Base-by-base conservation (phyloP, 2,797 vertebrate genomes). In the Furcifer pardalis region DNA sequence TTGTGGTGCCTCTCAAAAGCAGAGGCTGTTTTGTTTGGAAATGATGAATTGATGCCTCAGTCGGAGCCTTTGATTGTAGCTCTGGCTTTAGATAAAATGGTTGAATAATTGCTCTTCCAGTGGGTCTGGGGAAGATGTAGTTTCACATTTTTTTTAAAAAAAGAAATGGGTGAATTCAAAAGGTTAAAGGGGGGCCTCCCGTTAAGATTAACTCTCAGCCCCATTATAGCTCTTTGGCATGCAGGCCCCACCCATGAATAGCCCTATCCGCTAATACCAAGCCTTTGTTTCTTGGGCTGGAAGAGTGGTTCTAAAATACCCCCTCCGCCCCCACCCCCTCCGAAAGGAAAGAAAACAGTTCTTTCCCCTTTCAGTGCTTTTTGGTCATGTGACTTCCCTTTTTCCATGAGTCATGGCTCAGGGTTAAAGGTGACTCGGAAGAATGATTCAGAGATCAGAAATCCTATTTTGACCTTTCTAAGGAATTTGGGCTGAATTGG, bases 201-300 rank as follows among this genome's bases (percentile, higher is more conserved):
- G 91, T 95, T 95, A 95, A 96, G 95, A 96, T 97, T 96, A 96
- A 97, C 96, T 76, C 95, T 97, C 94, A 92, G 92, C 96, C 79
- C 96, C 89, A 90, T 97, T 96, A 96, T 94, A 96, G 89, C 84
- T 96, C 96, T 88, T 97, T 96, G 96, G 96, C 95, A 96, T 96
- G 94, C 94, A 95, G 94, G 95, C 96, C 95, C 95, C 96, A 95
- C 96, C 96, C 95, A 93, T 95, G 96, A 89, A 93, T 93, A 92
- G 95, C 94, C 93, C 94, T 92, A 94, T 96, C 96, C 95, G 95
- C 94, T 96, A 95, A 94, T 96, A 96, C 96, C 95, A 91, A 93
- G 95, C 96, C 97, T 97, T 97, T 96, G 97, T 97, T 97, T 97
- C 95, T 96, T 93, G 92, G 94, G 94, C 93, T 95, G 94, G 94